Evolutionary conservation across 2,797 vertebrate species (phyloP).

Genomic region (Sebastes cheni): DNA sequence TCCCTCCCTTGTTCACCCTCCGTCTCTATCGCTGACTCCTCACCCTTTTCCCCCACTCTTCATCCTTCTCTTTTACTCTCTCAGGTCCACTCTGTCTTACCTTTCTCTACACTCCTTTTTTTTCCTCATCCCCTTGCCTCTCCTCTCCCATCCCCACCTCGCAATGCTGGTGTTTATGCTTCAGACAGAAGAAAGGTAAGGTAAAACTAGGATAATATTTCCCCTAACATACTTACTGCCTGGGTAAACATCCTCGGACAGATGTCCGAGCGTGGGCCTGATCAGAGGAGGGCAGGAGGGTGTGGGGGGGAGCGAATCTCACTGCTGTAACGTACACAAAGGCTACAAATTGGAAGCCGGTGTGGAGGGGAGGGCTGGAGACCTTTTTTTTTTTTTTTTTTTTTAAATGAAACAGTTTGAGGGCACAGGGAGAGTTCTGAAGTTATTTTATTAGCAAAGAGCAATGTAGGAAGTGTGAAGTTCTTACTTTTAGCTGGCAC

Average conservation of each 20-base stretch:
- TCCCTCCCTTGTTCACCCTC: not conserved
- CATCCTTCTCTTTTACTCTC: constrained; percentile 9
- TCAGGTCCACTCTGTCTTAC: constrained; percentile 12
- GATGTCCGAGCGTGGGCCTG: constrained; percentile 75
- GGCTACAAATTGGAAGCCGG: constrained; percentile 71
- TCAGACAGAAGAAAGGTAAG: constrained; percentile 79
- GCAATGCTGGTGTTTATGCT: constrained; percentile 73
- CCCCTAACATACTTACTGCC: constrained; percentile 78
- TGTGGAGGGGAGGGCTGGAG: constrained; percentile 7
- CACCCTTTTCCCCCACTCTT: not conserved
- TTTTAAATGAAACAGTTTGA: not conserved
- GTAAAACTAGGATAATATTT: constrained; percentile 85
- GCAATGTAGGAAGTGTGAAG: not conserved
- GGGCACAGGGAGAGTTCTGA: not conserved
- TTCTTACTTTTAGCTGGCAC: no score
- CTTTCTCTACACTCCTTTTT: not conserved
- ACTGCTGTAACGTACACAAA: constrained; percentile 60
- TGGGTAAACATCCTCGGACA: constrained; percentile 83
- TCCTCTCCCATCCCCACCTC: constrained; percentile 42
- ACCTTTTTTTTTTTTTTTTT: not conserved
- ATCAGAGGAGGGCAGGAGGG: constrained; percentile 53
- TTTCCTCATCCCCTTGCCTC: constrained; percentile 1
- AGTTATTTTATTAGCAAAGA: not conserved
- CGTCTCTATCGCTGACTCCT: not conserved
- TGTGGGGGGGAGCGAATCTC: constrained; percentile 29